A percentile compares a stretch with the other conserved stretches of the same genome.
phyloP scores from a whole-genome alignment of 2,888 invertebrate species.

The Neoitamus cyanurus region DNA sequence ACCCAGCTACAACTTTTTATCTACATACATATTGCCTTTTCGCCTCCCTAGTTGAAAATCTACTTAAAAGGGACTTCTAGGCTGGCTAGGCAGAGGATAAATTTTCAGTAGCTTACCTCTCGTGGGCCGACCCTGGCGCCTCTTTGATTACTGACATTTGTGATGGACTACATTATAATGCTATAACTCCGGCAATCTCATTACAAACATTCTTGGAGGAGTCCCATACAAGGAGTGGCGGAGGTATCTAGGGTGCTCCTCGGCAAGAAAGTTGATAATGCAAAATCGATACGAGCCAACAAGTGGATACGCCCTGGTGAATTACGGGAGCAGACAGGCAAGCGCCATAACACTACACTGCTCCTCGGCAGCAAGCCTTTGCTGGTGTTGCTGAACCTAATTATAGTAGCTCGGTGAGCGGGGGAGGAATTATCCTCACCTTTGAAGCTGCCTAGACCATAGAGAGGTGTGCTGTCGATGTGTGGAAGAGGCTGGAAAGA shows the following conservation, averaged over 20 bases:
- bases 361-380: background rate
- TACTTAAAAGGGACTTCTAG: background rate
- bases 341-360: constrained; percentile 29
- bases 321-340: constrained; percentile 45
- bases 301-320: constrained; percentile 51
- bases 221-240: background rate
- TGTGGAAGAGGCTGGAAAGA: background rate
- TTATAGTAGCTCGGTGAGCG: background rate
- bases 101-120: background rate
- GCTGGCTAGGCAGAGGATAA: background rate
- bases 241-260: background rate
- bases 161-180: constrained; percentile 5
- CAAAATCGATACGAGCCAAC: constrained; percentile 51
- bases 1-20: background rate
- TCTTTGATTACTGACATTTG: background rate
- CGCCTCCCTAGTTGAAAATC: background rate
- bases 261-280: constrained; percentile 40
- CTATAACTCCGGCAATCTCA: constrained; percentile 3
- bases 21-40: background rate
- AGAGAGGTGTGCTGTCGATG: background rate
- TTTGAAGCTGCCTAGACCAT: background rate
- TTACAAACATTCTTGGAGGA: background rate
- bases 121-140: background rate
- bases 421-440: constrained; percentile 7
- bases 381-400: constrained; percentile 3